Evolutionary conservation across 2,888 invertebrate species (phyloP).

Genomic region (Drosophila merina): DNA sequence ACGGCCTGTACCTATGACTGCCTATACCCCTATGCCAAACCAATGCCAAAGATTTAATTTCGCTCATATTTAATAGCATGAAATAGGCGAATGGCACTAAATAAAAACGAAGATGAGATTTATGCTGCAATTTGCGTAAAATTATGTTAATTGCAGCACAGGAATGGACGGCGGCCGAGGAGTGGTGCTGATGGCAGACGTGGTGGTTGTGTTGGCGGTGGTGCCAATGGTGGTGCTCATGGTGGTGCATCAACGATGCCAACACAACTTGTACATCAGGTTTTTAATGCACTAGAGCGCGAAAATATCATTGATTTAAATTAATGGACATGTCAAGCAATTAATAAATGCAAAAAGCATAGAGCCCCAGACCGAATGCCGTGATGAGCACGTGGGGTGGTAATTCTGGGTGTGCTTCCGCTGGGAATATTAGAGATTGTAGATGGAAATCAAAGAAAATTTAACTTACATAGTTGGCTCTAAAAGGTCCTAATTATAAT

Average conservation of each 20-base stretch:
- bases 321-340: conserved; percentile 84
- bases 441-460: neutral
- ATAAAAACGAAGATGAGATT: conserved; percentile 69
- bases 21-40: conserved; percentile 8
- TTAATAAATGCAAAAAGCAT: conserved; percentile 84
- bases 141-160: conserved; percentile 72
- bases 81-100: conserved; percentile 64
- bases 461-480: no score
- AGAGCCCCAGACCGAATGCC: conserved; percentile 48
- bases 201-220: conserved; percentile 15
- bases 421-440: neutral
- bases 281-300: conserved; percentile 48
- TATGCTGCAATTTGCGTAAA: conserved; percentile 73
- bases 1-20: neutral
- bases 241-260: conserved; percentile 18
- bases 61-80: conserved; percentile 62
- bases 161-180: neutral
- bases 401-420: neutral
- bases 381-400: neutral
- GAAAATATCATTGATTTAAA: conserved; percentile 81
- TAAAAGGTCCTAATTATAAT: no score
- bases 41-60: conserved; percentile 57
- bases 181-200: conserved; percentile 1
- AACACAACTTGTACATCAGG: conserved; percentile 26
- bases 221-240: conserved; percentile 17